Evolutionary conservation across 2,113 vertebrate genomes (phyloP).

Genomic region (Ctenodactylus gundi): DNA sequence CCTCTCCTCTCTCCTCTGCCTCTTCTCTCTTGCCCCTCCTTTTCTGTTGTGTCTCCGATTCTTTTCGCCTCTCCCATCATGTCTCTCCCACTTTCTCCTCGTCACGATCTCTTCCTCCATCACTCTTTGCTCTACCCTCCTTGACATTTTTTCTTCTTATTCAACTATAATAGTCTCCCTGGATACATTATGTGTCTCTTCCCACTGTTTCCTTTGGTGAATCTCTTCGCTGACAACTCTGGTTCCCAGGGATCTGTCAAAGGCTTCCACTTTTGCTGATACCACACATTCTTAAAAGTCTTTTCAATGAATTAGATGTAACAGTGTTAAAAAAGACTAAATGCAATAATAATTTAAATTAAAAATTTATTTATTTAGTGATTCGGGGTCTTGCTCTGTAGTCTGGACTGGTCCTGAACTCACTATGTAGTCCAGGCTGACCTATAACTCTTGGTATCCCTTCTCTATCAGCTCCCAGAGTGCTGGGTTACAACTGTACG

Average conservation of each 20-base stretch:
- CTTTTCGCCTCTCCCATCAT: too few species aligned
- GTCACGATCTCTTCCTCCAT: neutral
- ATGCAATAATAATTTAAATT: too few species aligned
- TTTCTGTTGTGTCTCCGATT: accelerated
- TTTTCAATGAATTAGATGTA: too few species aligned
- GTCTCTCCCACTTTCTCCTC: accelerated
- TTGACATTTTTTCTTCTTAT: neutral
- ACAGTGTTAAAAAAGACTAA: too few species aligned
- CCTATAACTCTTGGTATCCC: too few species aligned
- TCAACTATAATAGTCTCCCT: neutral
- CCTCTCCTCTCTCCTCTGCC: accelerated
- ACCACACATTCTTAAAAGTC: neutral
- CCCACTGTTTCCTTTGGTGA: neutral
- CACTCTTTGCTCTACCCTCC: neutral
- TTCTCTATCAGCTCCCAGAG: too few species aligned
- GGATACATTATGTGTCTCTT: neutral
- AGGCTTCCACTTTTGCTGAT: neutral
- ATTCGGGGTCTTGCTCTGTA: too few species aligned
- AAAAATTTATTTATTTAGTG: too few species aligned
- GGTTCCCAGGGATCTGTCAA: neutral
- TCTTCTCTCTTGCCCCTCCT: too few species aligned
- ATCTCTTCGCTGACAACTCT: neutral
- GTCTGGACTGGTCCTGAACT: too few species aligned
- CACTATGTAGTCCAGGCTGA: too few species aligned
- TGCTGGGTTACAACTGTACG: too few species aligned